Percentiles rank a stretch among this genome's conserved stretches.
phyloP scores from a whole-genome alignment of 2,797 vertebrate genomes.

The Urocyon cinereoargenteus region DNA sequence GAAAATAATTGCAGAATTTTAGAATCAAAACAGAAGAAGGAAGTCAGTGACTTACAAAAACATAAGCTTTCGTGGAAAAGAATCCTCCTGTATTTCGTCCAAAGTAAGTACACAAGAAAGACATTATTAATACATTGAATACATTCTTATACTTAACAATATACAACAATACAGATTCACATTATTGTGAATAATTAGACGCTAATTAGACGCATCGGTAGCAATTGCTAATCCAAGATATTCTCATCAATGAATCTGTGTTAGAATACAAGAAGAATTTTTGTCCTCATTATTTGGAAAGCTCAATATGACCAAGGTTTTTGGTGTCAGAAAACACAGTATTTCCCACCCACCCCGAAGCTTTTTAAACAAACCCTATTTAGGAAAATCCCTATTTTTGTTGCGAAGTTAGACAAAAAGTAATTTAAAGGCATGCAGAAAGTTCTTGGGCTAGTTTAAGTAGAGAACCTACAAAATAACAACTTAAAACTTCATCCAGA shows the following conservation, averaged over 20 bases:
- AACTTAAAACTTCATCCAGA: background rate
- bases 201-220: background rate
- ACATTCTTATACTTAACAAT: background rate
- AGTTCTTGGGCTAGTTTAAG: background rate
- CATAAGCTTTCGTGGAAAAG: background rate
- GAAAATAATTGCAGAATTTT: constrained; percentile 62
- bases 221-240: background rate
- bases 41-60: constrained; percentile 3
- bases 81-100: background rate
- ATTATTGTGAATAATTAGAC: no score
- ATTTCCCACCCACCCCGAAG: background rate
- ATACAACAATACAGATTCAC: background rate
- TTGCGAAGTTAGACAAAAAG: background rate
- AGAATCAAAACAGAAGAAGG: constrained; percentile 27
- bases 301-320: background rate
- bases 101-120: background rate
- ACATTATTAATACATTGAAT: background rate
- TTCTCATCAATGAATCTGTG: background rate
- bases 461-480: background rate
- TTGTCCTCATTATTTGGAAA: background rate
- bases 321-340: background rate
- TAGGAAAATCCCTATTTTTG: background rate
- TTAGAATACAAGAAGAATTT: background rate
- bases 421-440: background rate
- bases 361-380: background rate